Percentiles rank a stretch among this genome's conserved stretches.
Evolutionary conservation across 2,113 vertebrate species (phyloP).

Genomic region (Maccullochella peelii): DNA sequence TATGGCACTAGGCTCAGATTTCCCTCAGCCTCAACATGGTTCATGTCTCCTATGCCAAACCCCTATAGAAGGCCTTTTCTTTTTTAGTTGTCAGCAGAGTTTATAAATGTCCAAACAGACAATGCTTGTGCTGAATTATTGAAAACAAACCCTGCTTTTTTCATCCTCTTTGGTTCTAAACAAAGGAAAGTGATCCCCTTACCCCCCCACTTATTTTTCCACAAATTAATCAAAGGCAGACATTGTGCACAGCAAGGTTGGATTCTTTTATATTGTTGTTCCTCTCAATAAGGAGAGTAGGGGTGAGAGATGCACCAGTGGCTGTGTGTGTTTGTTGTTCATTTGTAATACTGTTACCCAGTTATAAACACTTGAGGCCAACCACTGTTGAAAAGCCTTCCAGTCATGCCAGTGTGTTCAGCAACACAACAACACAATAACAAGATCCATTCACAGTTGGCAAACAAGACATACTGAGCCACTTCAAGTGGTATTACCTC

Average conservation of each 20-base stretch:
- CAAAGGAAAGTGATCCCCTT: slow-evolving; percentile 18
- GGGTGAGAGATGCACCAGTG: not conserved
- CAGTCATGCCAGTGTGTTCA: slow-evolving; percentile 58
- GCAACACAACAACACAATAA: slow-evolving; percentile 62
- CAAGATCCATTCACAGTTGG: slow-evolving; percentile 49
- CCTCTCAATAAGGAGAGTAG: not conserved
- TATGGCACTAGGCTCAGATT: slow-evolving; percentile 61
- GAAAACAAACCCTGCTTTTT: not conserved
- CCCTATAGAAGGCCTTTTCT: slow-evolving; percentile 13
- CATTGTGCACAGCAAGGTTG: not conserved
- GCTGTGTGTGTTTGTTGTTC: slow-evolving; percentile 24
- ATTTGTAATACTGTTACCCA: slow-evolving; percentile 7
- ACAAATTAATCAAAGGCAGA: slow-evolving; percentile 60
- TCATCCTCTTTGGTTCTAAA: slow-evolving; percentile 27
- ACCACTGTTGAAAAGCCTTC: slow-evolving; percentile 67
- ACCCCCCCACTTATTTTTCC: not conserved
- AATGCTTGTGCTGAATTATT: slow-evolving; percentile 25
- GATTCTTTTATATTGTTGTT: not conserved
- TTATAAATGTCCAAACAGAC: slow-evolving; percentile 44
- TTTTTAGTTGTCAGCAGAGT: slow-evolving; percentile 27
- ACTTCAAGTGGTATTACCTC: slow-evolving; percentile 67
- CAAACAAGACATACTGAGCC: slow-evolving; percentile 31
- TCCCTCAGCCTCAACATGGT: slow-evolving; percentile 18
- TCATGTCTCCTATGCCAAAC: slow-evolving; percentile 22
- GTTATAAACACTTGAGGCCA: slow-evolving; percentile 48